A percentile compares a stretch with the other conserved stretches of the same genome.
phyloP scores from a whole-genome alignment of 2,113 vertebrate species.

The Piaya cayana region DNA sequence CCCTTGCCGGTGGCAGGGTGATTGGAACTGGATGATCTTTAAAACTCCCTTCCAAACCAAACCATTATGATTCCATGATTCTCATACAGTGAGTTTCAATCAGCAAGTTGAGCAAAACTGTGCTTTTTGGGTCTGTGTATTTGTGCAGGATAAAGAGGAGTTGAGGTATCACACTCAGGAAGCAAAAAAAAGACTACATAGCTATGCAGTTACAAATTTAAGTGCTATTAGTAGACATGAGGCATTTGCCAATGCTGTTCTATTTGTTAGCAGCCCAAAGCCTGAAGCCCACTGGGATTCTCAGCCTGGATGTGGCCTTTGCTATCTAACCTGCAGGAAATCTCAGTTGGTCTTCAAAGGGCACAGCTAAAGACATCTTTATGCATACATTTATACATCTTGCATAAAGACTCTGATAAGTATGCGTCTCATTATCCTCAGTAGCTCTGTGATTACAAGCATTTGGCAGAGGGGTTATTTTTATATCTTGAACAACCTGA shows the following conservation, averaged over 20 bases:
- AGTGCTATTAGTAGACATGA: background rate
- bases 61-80: background rate
- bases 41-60: too few relatives aligned
- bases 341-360: background rate
- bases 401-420: background rate
- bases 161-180: background rate
- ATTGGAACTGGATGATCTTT: too few relatives aligned
- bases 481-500: constrained; percentile 11
- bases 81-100: background rate
- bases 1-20: too few relatives aligned
- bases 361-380: fast-evolving
- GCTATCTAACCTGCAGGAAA: background rate
- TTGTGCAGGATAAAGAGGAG: background rate
- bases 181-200: background rate
- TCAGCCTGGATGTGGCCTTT: background rate
- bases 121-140: fast-evolving
- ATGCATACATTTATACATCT: background rate
- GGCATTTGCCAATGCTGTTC: fast-evolving
- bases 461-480: background rate
- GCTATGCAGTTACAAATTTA: background rate
- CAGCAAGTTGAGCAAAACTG: background rate
- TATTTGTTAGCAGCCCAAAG: background rate
- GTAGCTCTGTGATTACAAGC: background rate
- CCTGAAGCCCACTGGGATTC: background rate
- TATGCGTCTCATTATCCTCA: background rate